A percentile compares a stretch with the other conserved stretches of the same genome.
phyloP scores from a whole-genome alignment of 2,113 vertebrate genomes.

The Callospermophilus lateralis region DNA sequence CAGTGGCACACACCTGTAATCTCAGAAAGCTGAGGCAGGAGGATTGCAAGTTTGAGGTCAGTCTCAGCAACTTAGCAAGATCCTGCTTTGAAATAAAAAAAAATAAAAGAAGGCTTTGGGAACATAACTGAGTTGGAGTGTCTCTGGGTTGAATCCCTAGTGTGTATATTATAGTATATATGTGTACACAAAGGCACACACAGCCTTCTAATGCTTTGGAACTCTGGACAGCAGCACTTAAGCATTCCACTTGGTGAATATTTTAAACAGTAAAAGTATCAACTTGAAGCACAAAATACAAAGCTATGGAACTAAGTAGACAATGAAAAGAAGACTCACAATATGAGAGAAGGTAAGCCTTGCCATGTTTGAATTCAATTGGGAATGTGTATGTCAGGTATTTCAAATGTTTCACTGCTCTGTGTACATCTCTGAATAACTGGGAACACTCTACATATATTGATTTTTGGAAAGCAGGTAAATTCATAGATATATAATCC shows the following conservation, averaged over 20 bases:
- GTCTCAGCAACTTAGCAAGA: no score
- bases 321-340: background rate
- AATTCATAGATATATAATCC: background rate
- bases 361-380: background rate
- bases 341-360: background rate
- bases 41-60: no score
- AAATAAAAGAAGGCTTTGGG: no score
- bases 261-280: background rate
- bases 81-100: no score
- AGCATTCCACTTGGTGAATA: fast-evolving
- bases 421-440: background rate
- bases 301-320: background rate
- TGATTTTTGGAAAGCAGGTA: background rate
- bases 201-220: background rate
- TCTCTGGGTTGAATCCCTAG: no score
- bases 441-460: background rate
- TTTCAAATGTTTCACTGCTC: background rate
- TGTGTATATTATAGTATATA: no score
- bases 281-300: background rate
- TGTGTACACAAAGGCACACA: no score
- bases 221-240: background rate
- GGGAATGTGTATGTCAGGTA: background rate
- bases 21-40: no score
- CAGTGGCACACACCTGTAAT: no score
- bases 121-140: no score